These are phyloP conservation scores for Rhynchomys soricoides DNA, from an alignment of 2,113 vertebrate genomes.

Conservation along the genomic window DNA sequence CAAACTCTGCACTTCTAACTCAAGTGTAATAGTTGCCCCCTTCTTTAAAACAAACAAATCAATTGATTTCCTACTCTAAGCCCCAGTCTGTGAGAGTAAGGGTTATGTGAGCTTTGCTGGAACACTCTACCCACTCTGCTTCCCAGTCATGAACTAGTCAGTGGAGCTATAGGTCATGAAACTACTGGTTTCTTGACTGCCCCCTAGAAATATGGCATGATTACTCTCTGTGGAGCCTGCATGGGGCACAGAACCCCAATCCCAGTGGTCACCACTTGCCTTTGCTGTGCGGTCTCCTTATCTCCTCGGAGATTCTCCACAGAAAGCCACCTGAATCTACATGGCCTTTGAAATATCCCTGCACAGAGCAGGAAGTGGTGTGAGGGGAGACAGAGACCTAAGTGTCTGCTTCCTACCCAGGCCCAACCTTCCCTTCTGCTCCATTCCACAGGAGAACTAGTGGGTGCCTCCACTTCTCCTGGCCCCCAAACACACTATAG, in stretches of 20 bases:
- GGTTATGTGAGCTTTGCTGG: not conserved
- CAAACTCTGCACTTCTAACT: not conserved
- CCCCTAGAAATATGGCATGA: too few species aligned
- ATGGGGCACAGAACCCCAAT: not conserved
- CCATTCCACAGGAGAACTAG: not conserved
- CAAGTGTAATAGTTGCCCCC: not conserved
- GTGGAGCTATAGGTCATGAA: not conserved
- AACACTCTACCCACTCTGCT: not conserved
- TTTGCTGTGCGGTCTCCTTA: not conserved
- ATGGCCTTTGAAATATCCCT: not conserved
- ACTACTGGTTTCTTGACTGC: not conserved
- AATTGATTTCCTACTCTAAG: not conserved
- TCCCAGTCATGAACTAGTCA: not conserved
- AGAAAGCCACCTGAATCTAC: rapidly evolving
- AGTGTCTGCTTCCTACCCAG: too few species aligned
- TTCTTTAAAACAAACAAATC: not conserved
- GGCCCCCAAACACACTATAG: not conserved
- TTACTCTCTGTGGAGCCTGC: not conserved
- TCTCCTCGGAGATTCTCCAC: not conserved
- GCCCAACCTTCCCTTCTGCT: not conserved
- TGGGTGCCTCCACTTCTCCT: not conserved
- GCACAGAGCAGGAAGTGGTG: not conserved
- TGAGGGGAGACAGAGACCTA: not conserved
- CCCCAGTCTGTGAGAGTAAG: not conserved
- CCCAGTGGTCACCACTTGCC: not conserved